Evolutionary conservation across 2,888 invertebrate species (phyloP), one percentile per base, ranked within the genome.

Genomic region (Polyommatus iphigenia): DNA sequence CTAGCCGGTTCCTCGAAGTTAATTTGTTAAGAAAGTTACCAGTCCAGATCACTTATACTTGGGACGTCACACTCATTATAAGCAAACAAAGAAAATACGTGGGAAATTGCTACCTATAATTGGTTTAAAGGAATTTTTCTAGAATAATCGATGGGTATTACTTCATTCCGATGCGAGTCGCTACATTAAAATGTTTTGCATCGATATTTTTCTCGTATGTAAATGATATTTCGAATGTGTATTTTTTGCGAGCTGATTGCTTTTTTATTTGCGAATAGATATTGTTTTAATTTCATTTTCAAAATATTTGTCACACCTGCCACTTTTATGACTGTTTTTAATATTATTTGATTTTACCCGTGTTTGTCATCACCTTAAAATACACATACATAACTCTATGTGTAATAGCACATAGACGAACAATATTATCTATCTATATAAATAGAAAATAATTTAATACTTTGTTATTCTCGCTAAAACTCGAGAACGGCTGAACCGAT

Each of bases 1-100:
- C 7, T 32, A 67, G 67, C 29, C 32, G 29, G 10, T 67, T 67
- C 67, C 67, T 32, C 67, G 15, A 67, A 32, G 67, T 67, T 67
- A 67, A 67, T 67, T 29, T 72, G 41, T 72, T 72, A 72, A 41
- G 50, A 75, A 75, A 75, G 75, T 75, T 75, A 54, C n/a, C n/a
- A 15, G 67, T 67, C 67, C 6, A 67, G 73, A 73, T 73, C 24
- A 46, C 20, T 20, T 24, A 46, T 73, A 20, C 36, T n/a, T 24
- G 46, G 24, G 41, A 73, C 20, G 73, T 46, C 20, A 46, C 18
- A 29, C 18, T 29, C 54, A 75, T 75, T 50, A 54, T 18, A 32
- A 50, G 75, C 15, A 24, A 75, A 75, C 75, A 75, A 75, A 50
- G 75, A 75, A 75, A 72, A 50, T 29, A 75, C 75, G 29, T 54